A percentile compares a stretch with the other conserved stretches of the same genome.
These are phyloP conservation scores for Orthosia incerta DNA, from an alignment of 2,888 invertebrate species.

Conservation along the genomic window DNA sequence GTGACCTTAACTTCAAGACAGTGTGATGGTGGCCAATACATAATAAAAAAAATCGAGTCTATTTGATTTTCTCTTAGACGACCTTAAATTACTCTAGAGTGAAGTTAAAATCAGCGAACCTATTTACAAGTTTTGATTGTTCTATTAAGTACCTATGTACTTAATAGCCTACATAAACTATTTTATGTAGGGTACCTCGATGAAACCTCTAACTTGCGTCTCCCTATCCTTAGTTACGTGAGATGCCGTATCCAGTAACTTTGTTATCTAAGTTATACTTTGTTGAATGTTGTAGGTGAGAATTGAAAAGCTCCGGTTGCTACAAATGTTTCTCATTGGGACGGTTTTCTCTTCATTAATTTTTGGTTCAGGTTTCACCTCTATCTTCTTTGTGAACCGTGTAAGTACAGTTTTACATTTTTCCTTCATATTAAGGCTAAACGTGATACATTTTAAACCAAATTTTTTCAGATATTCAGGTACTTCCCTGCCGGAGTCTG, in stretches of 20 bases:
- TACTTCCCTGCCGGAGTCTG: no score
- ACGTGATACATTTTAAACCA: no score
- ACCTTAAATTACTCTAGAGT: no score
- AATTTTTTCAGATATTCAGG: no score
- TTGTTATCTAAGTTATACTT: constrained; percentile 61
- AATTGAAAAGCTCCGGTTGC: constrained; percentile 41
- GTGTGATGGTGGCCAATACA: no score
- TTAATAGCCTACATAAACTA: no score
- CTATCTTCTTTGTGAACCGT: background rate
- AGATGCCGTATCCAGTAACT: constrained; percentile 63
- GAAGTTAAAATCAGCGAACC: no score
- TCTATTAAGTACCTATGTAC: background rate
- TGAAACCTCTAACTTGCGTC: constrained; percentile 15
- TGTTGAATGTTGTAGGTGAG: constrained; percentile 38
- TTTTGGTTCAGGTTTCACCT: background rate
- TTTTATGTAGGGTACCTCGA: background rate
- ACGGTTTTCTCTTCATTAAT: constrained; percentile 20
- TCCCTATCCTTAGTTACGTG: constrained; percentile 55
- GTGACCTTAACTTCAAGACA: no score
- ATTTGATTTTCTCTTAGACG: no score
- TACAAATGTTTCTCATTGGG: constrained; percentile 41
- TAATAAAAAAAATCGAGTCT: no score
- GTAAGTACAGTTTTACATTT: background rate
- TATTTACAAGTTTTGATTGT: background rate
- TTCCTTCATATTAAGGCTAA: background rate